Conservation (phyloP, 2,113 vertebrate species). For the Osmerus eperlanus region DNA sequence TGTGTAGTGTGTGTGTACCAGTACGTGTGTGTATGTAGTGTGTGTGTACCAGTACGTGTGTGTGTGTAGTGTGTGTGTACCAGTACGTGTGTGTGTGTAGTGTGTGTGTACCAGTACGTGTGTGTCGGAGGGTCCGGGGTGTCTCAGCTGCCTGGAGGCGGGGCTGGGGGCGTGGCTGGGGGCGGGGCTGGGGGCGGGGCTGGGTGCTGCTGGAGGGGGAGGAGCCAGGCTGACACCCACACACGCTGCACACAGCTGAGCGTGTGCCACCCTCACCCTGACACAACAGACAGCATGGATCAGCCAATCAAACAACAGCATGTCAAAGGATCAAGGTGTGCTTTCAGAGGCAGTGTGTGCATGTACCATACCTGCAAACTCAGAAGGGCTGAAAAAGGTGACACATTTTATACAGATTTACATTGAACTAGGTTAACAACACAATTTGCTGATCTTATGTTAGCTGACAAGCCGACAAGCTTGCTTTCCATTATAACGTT, state of each 20-base stretch:
- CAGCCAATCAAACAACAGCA: neutral
- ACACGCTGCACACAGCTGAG: constrained; percentile 37
- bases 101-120: neutral
- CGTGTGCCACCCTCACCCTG: constrained; percentile 46
- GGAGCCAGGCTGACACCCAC: constrained; percentile 13
- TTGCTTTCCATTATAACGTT: too few relatives aligned
- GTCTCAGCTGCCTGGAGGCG: neutral
- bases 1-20: neutral
- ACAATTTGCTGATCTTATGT: too few relatives aligned
- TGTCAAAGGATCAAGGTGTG: too few relatives aligned
- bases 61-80: neutral
- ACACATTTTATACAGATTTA: too few relatives aligned
- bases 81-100: neutral
- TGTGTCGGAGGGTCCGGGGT: neutral
- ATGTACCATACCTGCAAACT: too few relatives aligned
- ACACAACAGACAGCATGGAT: neutral
- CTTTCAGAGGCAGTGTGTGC: neutral
- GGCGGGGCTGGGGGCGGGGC: neutral
- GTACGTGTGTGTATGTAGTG: neutral
- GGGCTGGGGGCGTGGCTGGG: neutral
- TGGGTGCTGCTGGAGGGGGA: neutral
- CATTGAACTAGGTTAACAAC: too few relatives aligned
- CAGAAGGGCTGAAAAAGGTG: too few relatives aligned
- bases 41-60: neutral
- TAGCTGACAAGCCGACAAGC: too few relatives aligned